Evolutionary conservation across 2,797 vertebrate species (phyloP), one percentile per base, ranked within the genome.

Genomic region (Tenualosa ilisha): DNA sequence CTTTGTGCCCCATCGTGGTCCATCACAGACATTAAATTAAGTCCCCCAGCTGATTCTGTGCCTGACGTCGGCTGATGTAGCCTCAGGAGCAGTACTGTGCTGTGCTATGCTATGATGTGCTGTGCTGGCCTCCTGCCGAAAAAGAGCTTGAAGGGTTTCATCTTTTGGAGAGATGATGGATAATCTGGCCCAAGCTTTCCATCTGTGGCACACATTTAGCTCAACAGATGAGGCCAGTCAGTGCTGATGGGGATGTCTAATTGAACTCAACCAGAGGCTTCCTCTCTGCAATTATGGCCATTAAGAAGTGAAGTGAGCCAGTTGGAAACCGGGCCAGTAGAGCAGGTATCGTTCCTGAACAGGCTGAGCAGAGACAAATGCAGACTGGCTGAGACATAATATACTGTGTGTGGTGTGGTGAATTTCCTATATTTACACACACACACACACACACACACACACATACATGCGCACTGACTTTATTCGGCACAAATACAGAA

Each of bases 211-310:
- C 88, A 88, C 86, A 89, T 90, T 89, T 88, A 91, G 81, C 40
- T 86, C 85, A 86, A 49, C 82, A 91, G 90, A 93, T 93, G 88
- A 92, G 89, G 86, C 85, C 84, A 54, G 82, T 88, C 86, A 90
- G 91, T 87, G 89, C 87, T 82, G 86, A 91, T 89, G 86, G 88
- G 85, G 86, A 89, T 86, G 88, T 88, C 87, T 92, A 95, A 94
- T 92, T 93, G 91, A 93, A 92, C 93, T 92, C 86, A 89, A 93
- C 90, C 72, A 85, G 90, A 89, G 91, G 90, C 91, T 91, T 93
- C 91, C 88, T 92, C 89, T 84, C 83, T 83, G 88, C 91, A 92
- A 91, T 93, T 91, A 92, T 87, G 91, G 89, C 91, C 92, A 94
- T 94, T 92, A 92, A 61, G 84, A 89, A 89, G 84, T 88, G 53